Conservation (phyloP, 2,888 invertebrate species). For the Tethea ocularis region DNA sequence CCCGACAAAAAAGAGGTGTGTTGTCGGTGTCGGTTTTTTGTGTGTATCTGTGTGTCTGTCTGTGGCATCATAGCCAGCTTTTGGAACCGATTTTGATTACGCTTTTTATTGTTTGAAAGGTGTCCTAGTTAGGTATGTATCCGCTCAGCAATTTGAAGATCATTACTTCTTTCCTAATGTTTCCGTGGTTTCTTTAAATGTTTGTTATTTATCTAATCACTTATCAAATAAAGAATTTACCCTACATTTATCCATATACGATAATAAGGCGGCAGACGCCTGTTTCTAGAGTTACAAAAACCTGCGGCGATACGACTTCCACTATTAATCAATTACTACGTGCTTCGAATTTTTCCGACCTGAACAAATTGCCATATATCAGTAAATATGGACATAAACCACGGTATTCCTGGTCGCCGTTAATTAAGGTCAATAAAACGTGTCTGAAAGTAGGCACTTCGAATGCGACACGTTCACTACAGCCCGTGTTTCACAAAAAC, state of each 20-base stretch:
- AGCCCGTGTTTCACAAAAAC: not conserved
- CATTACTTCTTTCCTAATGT: too few relatives aligned
- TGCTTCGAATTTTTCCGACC: not conserved
- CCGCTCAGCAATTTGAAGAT: too few relatives aligned
- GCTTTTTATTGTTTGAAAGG: too few relatives aligned
- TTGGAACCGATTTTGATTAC: too few relatives aligned
- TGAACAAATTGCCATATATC: not conserved
- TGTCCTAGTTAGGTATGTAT: too few relatives aligned
- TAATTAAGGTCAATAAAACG: constrained; percentile 5
- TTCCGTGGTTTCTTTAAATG: too few relatives aligned
- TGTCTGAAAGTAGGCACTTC: constrained; percentile 6
- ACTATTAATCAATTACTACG: not conserved
- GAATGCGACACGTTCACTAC: constrained; percentile 1
- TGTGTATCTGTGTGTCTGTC: too few relatives aligned
- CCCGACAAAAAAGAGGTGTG: too few relatives aligned
- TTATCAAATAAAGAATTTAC: not conserved
- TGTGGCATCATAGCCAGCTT: too few relatives aligned
- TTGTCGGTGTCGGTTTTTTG: too few relatives aligned
- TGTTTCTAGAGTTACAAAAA: not conserved
- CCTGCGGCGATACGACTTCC: not conserved
- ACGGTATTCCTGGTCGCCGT: not conserved
- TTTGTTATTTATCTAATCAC: too few relatives aligned
- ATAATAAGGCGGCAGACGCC: too few relatives aligned
- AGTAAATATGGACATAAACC: not conserved
- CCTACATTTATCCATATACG: not conserved